Percentiles rank a stretch among this genome's conserved stretches.
phyloP scores from a whole-genome alignment of 2,888 invertebrate genomes.

The Stenodera caucasica region DNA sequence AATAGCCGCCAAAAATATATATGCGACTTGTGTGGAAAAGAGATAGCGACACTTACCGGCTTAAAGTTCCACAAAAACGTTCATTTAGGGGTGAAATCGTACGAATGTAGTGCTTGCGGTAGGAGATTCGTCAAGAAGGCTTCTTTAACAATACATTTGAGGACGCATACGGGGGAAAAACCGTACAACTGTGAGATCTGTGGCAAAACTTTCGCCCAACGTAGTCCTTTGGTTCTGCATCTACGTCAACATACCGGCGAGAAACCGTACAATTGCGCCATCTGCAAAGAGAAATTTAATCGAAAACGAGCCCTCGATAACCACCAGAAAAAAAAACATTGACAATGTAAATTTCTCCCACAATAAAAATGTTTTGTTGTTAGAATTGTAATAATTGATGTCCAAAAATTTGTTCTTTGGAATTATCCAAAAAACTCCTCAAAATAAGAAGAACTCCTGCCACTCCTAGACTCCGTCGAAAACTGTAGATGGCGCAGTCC shows the following conservation, averaged over 20 bases:
- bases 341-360: neutral
- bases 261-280: constrained; percentile 11
- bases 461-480: no score
- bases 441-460: no score
- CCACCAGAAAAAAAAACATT: neutral
- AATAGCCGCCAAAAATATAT: constrained; percentile 17
- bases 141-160: constrained; percentile 27
- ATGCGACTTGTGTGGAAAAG: constrained; percentile 44
- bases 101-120: constrained; percentile 53
- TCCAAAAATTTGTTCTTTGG: neutral
- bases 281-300: constrained; percentile 49
- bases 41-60: constrained; percentile 41
- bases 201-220: constrained; percentile 58
- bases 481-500: no score
- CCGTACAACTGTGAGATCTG: constrained; percentile 54
- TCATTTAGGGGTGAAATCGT: constrained; percentile 52
- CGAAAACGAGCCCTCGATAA: constrained; percentile 52
- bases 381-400: neutral
- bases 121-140: constrained; percentile 55
- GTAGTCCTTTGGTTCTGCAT: constrained; percentile 57
- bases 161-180: constrained; percentile 48
- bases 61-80: constrained; percentile 44
- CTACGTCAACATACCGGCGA: constrained; percentile 14
- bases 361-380: no score
- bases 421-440: no score